Conservation (phyloP, 2,797 vertebrate genomes). For the Ataeniobius toweri region DNA sequence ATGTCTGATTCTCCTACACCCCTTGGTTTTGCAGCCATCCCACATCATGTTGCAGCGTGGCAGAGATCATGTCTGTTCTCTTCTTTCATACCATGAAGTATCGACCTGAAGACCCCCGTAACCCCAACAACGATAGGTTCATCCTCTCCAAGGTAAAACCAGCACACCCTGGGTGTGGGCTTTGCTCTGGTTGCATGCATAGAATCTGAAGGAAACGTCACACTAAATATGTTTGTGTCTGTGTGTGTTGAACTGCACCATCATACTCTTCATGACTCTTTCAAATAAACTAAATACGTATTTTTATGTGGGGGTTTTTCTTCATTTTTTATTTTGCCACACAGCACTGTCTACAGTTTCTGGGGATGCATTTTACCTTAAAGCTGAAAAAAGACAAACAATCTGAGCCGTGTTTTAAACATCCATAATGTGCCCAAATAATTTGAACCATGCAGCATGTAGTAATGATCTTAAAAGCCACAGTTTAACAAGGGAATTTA, state of each 20-base stretch:
- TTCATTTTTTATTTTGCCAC: neutral
- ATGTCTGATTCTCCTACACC: constrained; percentile 15
- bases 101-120: constrained; percentile 89
- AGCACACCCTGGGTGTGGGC: neutral
- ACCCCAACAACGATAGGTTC: constrained; percentile 92
- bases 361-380: neutral
- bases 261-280: neutral
- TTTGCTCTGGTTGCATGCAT: neutral
- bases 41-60: constrained; percentile 93
- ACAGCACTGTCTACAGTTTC: neutral
- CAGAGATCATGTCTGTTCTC: constrained; percentile 94
- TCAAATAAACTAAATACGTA: neutral
- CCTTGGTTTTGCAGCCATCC: constrained; percentile 85
- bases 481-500: neutral
- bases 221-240: neutral
- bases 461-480: too few relatives aligned
- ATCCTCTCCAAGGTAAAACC: constrained; percentile 90
- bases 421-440: neutral
- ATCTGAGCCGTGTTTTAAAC: neutral
- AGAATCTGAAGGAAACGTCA: neutral
- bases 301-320: neutral
- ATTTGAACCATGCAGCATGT: neutral
- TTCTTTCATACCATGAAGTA: constrained; percentile 96
- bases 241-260: neutral
- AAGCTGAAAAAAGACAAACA: neutral